These are phyloP conservation scores for Carposina sasakii DNA, from an alignment of 1,140 invertebrate species.

Conservation along the genomic window DNA sequence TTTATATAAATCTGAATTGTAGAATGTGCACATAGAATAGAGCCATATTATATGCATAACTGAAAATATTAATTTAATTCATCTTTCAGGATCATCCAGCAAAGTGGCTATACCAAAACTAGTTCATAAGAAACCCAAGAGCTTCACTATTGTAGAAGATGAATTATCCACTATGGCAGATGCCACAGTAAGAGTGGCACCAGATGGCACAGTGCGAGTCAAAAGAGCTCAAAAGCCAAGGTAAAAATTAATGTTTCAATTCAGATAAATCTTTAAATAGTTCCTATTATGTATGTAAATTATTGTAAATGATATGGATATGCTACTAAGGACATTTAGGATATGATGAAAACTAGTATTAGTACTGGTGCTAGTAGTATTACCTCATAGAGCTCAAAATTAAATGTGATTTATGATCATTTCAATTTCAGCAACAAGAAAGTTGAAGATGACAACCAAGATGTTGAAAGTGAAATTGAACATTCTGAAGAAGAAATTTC, in stretches of 20 bases:
- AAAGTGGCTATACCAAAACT: constrained; percentile 41
- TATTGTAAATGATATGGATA: no score
- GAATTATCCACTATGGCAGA: constrained; percentile 74
- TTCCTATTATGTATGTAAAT: no score
- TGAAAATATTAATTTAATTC: constrained; percentile 12
- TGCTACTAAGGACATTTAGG: no score
- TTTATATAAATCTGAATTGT: no score
- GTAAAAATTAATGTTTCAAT: constrained; percentile 18
- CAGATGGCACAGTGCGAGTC: constrained; percentile 70
- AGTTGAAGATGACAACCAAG: constrained; percentile 22
- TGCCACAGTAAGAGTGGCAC: constrained; percentile 67
- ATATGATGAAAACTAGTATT: no score
- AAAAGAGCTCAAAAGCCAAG: constrained; percentile 31
- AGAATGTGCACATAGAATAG: no score
- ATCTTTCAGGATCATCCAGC: constrained; percentile 45
- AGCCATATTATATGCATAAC: no score
- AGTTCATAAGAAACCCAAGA: constrained; percentile 69
- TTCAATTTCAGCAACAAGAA: constrained; percentile 14
- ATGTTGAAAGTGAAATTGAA: constrained; percentile 7
- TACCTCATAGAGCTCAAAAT: no score
- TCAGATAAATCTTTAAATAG: no score
- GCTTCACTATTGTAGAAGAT: constrained; percentile 68
- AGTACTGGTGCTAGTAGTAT: no score
- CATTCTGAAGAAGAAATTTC: constrained; percentile 15
- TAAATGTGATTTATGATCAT: no score